These are phyloP conservation scores for Agrilus biguttatus DNA, from an alignment of 2,888 invertebrate species.

Conservation along the genomic window DNA sequence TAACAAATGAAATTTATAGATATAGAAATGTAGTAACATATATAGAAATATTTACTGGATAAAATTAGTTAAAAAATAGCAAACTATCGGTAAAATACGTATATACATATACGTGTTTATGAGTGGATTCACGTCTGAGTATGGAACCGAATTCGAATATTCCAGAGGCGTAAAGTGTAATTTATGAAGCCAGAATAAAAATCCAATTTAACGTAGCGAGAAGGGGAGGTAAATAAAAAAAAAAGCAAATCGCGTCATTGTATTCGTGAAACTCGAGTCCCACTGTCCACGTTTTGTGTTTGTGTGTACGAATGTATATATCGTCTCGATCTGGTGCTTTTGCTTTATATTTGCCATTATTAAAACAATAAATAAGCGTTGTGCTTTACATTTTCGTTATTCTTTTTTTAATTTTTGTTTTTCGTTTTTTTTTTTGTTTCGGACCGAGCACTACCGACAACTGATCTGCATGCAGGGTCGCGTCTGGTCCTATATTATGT, in stretches of 20 bases:
- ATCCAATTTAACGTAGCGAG: conserved; percentile 26
- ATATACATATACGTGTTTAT: too few relatives aligned
- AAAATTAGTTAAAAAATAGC: too few relatives aligned
- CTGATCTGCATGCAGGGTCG: conserved; percentile 34
- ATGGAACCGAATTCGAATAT: conserved; percentile 9
- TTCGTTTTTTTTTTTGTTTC: conserved; percentile 5
- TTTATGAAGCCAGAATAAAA: conserved; percentile 30
- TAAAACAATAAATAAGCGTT: conserved; percentile 36
- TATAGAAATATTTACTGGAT: too few relatives aligned
- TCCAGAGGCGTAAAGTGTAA: conserved; percentile 14
- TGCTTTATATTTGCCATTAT: conserved; percentile 34
- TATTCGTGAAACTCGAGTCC: too few relatives aligned
- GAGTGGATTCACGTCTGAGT: too few relatives aligned
- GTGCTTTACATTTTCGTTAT: conserved; percentile 33
- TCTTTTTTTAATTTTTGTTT: conserved; percentile 14
- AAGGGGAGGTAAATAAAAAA: conserved; percentile 5
- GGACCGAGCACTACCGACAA: conserved; percentile 21
- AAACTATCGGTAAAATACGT: too few relatives aligned
- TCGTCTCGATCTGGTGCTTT: conserved; percentile 13
- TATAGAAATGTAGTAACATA: too few relatives aligned
- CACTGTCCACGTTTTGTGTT: too few relatives aligned
- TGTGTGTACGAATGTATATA: too few relatives aligned
- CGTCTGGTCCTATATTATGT: conserved; percentile 10
- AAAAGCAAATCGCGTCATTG: too few relatives aligned
- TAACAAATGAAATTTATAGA: too few relatives aligned